Conservation (phyloP, 2,113 vertebrate species). For the Trematomus loennbergii region DNA sequence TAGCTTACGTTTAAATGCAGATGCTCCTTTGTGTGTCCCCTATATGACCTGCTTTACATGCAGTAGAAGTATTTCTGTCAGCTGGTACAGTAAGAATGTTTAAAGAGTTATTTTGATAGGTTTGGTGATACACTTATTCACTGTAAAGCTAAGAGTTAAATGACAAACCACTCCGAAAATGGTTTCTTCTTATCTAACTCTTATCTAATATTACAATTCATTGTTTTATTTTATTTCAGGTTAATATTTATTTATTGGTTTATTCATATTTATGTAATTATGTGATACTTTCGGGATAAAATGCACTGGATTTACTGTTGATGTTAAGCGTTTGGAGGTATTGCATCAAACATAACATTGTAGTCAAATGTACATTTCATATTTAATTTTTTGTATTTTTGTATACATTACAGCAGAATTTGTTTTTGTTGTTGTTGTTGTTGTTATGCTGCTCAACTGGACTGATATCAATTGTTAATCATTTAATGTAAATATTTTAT, state of each 20-base stretch:
- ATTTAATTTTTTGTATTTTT: slow-evolving; percentile 39
- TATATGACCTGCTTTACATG: neutral
- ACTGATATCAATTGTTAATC: slow-evolving; percentile 18
- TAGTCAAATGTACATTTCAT: slow-evolving; percentile 34
- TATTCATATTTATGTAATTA: neutral
- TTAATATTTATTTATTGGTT: slow-evolving; percentile 7
- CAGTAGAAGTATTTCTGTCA: neutral
- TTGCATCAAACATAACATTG: slow-evolving; percentile 27
- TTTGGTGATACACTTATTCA: neutral
- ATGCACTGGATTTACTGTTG: neutral
- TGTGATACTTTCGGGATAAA: neutral
- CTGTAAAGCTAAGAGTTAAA: neutral
- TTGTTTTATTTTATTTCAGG: no score
- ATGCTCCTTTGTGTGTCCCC: neutral
- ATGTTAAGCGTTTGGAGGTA: neutral
- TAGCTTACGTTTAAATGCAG: neutral
- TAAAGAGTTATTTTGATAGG: neutral
- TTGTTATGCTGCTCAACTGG: slow-evolving; percentile 23
- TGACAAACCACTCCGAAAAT: neutral
- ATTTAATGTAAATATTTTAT: slow-evolving; percentile 49
- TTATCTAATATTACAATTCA: no score
- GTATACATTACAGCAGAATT: slow-evolving; percentile 14
- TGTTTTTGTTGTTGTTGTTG: slow-evolving; percentile 3
- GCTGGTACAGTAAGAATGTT: slow-evolving; percentile 16
- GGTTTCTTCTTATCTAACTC: neutral